Conservation (phyloP, 2,113 vertebrate species). For the Tragelaphus scriptus region DNA sequence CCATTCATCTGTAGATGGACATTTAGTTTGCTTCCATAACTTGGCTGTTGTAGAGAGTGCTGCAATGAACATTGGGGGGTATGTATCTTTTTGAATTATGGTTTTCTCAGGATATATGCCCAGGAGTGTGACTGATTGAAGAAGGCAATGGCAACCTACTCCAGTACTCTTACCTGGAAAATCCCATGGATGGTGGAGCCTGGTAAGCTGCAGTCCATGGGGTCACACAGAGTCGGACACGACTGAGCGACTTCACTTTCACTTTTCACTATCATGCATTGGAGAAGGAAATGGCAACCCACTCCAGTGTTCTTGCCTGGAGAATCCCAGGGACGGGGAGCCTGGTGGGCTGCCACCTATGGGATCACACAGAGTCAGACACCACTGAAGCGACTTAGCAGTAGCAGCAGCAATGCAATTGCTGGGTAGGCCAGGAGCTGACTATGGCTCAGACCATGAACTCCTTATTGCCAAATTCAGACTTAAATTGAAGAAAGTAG, state of each 20-base stretch:
- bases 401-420: neutral
- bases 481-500: too few species aligned
- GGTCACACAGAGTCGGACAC: neutral
- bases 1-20: neutral
- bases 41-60: neutral
- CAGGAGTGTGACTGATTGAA: neutral
- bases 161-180: neutral
- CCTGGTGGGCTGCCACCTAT: neutral
- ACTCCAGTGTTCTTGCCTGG: neutral
- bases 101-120: neutral
- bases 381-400: neutral
- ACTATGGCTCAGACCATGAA: too few species aligned
- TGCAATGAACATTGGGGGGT: neutral
- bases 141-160: neutral
- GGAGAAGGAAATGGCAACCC: neutral
- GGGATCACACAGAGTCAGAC: neutral
- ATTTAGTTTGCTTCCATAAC: neutral
- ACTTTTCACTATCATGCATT: neutral
- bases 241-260: neutral
- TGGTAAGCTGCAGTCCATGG: neutral
- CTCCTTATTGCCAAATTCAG: too few species aligned
- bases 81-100: neutral
- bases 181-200: neutral
- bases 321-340: rapidly evolving
- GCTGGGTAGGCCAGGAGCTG: neutral